Conservation (phyloP, 2,888 invertebrate species). For the Tetheella fluctuosa region DNA sequence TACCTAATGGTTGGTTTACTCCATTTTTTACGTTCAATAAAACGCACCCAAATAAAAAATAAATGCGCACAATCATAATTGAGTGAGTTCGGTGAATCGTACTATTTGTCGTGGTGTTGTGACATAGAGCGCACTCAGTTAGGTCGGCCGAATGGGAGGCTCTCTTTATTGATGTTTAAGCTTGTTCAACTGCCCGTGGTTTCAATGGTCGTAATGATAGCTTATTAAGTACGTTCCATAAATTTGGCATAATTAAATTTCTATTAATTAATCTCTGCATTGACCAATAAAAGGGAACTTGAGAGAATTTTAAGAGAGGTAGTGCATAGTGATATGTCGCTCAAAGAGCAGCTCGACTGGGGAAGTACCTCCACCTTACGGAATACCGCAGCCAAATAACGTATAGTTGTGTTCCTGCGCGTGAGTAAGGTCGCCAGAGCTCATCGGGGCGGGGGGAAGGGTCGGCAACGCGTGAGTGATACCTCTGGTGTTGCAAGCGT, state of each 20-base stretch:
- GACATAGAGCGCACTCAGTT: conserved; percentile 44
- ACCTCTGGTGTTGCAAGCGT: too few relatives aligned
- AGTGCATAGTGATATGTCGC: too few relatives aligned
- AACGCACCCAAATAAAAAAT: conserved; percentile 17
- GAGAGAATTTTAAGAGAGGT: too few relatives aligned
- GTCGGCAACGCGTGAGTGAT: too few relatives aligned
- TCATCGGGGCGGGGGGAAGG: too few relatives aligned
- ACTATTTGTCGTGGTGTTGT: conserved; percentile 39
- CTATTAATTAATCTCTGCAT: background rate
- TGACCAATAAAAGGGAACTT: background rate
- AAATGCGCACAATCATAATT: conserved; percentile 39
- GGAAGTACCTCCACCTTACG: too few relatives aligned
- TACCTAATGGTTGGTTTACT: background rate
- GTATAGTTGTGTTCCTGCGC: too few relatives aligned
- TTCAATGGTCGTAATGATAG: conserved; percentile 27
- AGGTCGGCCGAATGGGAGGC: conserved; percentile 34
- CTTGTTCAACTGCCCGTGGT: conserved; percentile 30
- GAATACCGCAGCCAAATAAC: too few relatives aligned
- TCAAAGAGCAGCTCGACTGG: too few relatives aligned
- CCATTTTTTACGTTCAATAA: background rate
- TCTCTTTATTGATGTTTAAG: conserved; percentile 33
- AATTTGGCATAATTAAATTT: conserved; percentile 23
- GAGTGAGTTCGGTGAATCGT: conserved; percentile 42
- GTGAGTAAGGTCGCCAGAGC: too few relatives aligned
- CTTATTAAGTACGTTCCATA: conserved; percentile 35